Conservation (phyloP, 2,113 vertebrate species). For the Dicrurus megarhynchus region DNA sequence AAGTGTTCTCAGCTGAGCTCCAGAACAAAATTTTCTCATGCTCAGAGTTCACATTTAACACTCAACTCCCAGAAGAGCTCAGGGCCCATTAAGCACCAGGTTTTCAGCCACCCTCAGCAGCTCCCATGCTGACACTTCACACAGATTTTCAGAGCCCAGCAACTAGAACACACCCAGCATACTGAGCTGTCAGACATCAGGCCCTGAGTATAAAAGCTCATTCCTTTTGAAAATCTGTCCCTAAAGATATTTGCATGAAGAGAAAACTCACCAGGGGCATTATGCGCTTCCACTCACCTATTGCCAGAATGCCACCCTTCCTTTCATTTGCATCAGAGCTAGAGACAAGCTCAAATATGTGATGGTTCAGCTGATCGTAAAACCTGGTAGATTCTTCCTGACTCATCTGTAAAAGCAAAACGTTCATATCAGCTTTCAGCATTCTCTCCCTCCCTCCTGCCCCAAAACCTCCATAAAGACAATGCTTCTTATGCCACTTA, state of each 20-base stretch:
- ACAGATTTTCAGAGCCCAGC: not conserved
- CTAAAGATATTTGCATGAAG: not conserved
- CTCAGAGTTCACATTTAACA: not conserved
- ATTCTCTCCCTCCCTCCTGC: not conserved
- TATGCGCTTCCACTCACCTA: constrained; percentile 78
- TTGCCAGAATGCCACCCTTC: constrained; percentile 97
- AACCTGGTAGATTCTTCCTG: constrained; percentile 98
- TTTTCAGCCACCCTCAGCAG: not conserved
- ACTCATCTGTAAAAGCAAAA: constrained; percentile 81
- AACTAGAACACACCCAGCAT: not conserved
- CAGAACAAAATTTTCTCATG: not conserved
- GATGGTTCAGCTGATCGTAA: constrained; percentile 97
- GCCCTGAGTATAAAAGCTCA: not conserved
- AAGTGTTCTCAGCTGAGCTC: not conserved
- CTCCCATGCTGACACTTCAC: not conserved
- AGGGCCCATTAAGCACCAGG: not conserved
- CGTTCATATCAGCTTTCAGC: not conserved
- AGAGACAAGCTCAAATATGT: constrained; percentile 98
- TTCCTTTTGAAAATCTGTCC: not conserved
- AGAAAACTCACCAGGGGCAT: not conserved
- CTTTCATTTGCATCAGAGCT: constrained; percentile 98
- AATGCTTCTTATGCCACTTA: not conserved
- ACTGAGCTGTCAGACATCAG: not conserved
- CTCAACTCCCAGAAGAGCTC: not conserved
- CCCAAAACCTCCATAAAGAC: not conserved